Conservation (phyloP, 53 echinoderm and acorn worm genomes). For the Zoroaster sp. region DNA sequence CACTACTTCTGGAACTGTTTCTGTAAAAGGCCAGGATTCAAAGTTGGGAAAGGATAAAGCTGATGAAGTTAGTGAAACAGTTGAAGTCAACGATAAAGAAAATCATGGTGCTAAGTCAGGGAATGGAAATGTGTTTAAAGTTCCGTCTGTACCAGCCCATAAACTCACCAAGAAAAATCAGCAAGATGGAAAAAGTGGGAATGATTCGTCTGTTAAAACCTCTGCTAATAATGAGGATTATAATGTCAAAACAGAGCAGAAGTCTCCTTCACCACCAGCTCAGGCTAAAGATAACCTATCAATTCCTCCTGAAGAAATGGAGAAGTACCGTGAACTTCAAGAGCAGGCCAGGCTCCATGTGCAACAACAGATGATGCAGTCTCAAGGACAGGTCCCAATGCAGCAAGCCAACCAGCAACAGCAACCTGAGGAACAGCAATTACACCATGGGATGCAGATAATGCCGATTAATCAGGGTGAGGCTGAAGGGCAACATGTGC, state of each 20-base stretch:
- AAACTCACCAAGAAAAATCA: background rate
- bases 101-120: conserved; percentile 12
- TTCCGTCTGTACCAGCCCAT: conserved; percentile 51
- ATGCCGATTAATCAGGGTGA: conserved; percentile 6
- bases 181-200: conserved; percentile 18
- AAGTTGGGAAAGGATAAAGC: conserved; percentile 3
- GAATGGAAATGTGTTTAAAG: conserved; percentile 59
- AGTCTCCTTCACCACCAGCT: conserved; percentile 44
- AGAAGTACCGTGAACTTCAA: conserved; percentile 91
- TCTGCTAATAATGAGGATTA: conserved; percentile 23
- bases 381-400: conserved; percentile 70
- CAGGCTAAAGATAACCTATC: conserved; percentile 70
- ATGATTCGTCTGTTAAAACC: background rate
- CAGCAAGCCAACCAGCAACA: conserved; percentile 18
- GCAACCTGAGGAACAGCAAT: conserved; percentile 40
- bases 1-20: too few relatives aligned
- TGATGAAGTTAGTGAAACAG: conserved; percentile 6
- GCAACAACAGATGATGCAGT: conserved; percentile 94
- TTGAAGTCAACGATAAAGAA: conserved; percentile 25
- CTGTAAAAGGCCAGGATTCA: conserved; percentile 35
- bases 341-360: conserved; percentile 96
- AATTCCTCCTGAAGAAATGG: conserved; percentile 97
- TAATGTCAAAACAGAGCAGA: conserved; percentile 20
- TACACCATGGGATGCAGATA: conserved; percentile 40
- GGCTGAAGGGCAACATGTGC: conserved; percentile 24